Base-by-base conservation (phyloP, 2,888 invertebrate species). In the Mythimna ferrago region DNA sequence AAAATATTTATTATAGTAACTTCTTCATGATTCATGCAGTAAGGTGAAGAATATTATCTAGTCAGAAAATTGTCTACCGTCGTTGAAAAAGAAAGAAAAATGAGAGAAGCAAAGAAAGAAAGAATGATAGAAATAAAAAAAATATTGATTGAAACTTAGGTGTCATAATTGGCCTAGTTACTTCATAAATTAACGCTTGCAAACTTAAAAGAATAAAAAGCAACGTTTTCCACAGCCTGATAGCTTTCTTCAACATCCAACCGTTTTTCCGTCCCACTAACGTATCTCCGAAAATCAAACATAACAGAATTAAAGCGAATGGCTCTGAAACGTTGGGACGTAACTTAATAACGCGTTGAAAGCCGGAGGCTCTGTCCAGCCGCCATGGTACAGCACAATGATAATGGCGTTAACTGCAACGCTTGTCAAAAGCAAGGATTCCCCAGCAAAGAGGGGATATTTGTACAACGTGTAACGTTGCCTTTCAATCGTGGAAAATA, bases 311-410 rank as follows among this genome's bases (percentile, higher is more conserved):
- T 84, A 85, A 71, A 76, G 35, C 58, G 71, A 73, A 61, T 73
- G 26, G 73, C 74, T 63, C 71, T 72, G 87, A 78, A 82, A 80
- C 80, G 76, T 53, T 66, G 71, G 54, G 2, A n/a, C 51, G n/a
- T 84, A 86, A 86, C 68, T 78, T 66, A 68, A 86, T 86, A 86
- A 86, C 70, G 62, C 56, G 83, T 62, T 86, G 73, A 85, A 86
- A 86, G 81, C 83, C 76, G 68, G 57, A 71, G 76, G 81, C 78
- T 60, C 58, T 75, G 65, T 72, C 73, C 76, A n/a, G 41, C 57
- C 69, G 48, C 69, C 58, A 76, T 66, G 57, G 57, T 64, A 53
- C 54, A 66, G 58, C 61, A 32, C 73, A 72, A 76, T 81, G 69
- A 66, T 86, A 86, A 85, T 82, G 57, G 19, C 19, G 56, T 81